phyloP scores from a whole-genome alignment of 2,797 vertebrate species.

The Tympanoctomys barrerae region DNA sequence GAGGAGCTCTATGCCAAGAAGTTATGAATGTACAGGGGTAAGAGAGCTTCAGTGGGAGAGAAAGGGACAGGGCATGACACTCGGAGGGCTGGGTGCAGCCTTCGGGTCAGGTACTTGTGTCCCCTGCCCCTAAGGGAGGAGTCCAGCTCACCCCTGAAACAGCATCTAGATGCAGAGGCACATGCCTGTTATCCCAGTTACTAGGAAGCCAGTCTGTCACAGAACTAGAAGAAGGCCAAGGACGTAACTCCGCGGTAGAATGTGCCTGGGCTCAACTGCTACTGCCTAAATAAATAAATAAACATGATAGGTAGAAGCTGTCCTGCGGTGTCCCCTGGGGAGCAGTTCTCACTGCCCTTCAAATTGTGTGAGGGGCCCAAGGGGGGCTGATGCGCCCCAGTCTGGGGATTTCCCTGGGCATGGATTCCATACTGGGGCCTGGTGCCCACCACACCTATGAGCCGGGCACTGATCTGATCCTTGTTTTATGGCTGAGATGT shows the following conservation, averaged over 20 bases:
- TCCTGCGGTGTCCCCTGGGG: neutral
- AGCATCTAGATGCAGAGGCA: neutral
- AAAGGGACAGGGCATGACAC: neutral
- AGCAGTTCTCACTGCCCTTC: neutral
- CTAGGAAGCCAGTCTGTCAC: neutral
- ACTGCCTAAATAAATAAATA: neutral
- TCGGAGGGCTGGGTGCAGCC: neutral
- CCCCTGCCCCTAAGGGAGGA: neutral
- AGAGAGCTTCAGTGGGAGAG: neutral
- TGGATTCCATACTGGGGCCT: neutral
- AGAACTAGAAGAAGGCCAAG: neutral
- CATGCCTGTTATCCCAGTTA: neutral
- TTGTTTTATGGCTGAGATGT: neutral
- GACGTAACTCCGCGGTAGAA: neutral
- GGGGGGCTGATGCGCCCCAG: rapidly evolving
- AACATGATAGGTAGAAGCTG: neutral
- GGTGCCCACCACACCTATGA: neutral
- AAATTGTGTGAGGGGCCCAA: neutral
- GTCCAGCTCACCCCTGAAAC: neutral
- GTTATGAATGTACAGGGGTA: neutral
- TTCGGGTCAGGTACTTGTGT: too few species aligned
- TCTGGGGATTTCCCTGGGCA: neutral
- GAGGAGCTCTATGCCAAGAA: neutral
- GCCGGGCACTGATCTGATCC: neutral
- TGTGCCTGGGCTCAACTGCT: neutral